Base-by-base conservation (phyloP, 2,888 invertebrate species). In the Geophilus truncorum region DNA sequence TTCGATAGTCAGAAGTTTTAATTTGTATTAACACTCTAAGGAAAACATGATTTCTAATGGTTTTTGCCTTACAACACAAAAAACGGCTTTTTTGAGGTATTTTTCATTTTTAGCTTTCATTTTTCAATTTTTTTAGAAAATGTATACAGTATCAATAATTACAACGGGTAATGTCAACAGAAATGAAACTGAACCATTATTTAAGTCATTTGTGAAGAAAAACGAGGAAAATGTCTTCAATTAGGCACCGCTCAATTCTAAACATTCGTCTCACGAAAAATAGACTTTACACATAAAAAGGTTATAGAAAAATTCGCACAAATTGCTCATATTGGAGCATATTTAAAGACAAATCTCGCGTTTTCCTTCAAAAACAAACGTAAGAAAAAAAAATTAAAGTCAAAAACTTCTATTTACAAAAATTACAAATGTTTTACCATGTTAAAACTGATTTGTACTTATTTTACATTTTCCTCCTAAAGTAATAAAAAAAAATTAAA, bases 11-110 rank as follows among this genome's bases (percentile, higher is more conserved):
- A 51, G 51, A 51, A 51, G 18, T 51, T 51, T 51, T 9, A 51
- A 7, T 34, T 34, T 5, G 6, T 51, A 51, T 51, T 15, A n/a
- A n/a, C 18, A 51, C 15, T 18, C 51, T 51, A 51, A 51, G 51
- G 51, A 51, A 51, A 51, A 51, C 51, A 34, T 34, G 51, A 51
- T 51, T 15, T 9, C 15, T 51, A 9, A n/a, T n/a, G n/a, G n/a
- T n/a, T 51, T 51, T 75, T 75, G 25, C 25, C 75, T 21, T 75
- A 75, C 75, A 75, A 75, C 75, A 75, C 75, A 75, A 75, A 75
- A 28, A 75, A 75, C 4, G 12, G 23, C 21, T 75, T 75, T 75
- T 23, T 75, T 75, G 30, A 21, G 30, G 30, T 15, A 57, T 57
- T 57, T 57, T 12, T 23, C 10, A 23, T 75, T 75, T 75, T 28